Conservation (phyloP, 1,140 invertebrate genomes). For the Ylistrum balloti region DNA sequence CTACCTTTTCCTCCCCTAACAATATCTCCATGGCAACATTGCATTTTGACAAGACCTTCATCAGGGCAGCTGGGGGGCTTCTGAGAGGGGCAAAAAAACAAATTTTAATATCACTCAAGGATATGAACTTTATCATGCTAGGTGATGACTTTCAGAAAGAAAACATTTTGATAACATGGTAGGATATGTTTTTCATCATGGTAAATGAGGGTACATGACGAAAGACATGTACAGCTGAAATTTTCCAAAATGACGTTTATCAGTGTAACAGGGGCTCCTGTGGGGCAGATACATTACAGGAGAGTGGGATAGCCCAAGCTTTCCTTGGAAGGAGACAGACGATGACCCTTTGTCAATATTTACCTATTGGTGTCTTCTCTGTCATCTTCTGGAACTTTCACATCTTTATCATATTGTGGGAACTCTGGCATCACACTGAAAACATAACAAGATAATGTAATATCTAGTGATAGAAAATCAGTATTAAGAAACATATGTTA, state of each 20-base stretch:
- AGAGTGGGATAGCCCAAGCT: no score
- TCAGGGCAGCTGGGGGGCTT: slow-evolving; percentile 66
- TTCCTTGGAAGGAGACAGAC: background rate
- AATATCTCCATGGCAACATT: slow-evolving; percentile 65
- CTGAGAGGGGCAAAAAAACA: slow-evolving; percentile 43
- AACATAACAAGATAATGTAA: slow-evolving; percentile 25
- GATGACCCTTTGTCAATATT: background rate
- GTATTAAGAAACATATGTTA: no score
- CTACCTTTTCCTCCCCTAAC: slow-evolving; percentile 79
- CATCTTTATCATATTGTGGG: slow-evolving; percentile 68
- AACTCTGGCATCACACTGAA: slow-evolving; percentile 71
- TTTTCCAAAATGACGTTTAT: no score
- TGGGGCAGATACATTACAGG: background rate
- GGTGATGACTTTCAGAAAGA: no score
- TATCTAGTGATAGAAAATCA: no score
- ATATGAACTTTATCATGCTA: background rate
- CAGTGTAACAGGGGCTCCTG: no score
- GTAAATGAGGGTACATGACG: no score
- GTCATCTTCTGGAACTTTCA: slow-evolving; percentile 52
- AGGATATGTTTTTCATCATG: no score
- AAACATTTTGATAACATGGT: no score
- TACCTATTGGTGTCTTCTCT: slow-evolving; percentile 45
- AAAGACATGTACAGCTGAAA: no score
- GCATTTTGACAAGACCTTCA: slow-evolving; percentile 63
- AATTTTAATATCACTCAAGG: no score